Evolutionary conservation across 2,113 vertebrate species (phyloP).

Genomic region (Python bivittatus): DNA sequence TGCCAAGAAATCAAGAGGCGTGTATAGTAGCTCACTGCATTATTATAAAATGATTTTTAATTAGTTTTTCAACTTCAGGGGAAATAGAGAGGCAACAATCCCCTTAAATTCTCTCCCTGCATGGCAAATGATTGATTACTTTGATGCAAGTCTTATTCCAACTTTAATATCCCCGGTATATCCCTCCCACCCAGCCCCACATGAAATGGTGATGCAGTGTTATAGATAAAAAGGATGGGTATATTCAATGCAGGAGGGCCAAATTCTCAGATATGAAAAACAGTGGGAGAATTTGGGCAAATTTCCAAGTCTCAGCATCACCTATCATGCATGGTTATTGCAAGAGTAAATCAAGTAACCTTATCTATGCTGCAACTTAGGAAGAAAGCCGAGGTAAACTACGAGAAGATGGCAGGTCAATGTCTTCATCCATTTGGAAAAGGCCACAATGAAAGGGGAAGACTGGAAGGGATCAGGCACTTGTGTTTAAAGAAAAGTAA

Average conservation of each 20-base stretch:
- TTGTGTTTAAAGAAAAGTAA: no score
- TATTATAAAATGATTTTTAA: rapidly evolving
- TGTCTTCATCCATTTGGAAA: neutral
- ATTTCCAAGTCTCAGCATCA: neutral
- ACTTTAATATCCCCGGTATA: no score
- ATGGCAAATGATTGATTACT: neutral
- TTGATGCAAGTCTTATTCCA: neutral
- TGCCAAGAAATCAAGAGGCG: neutral
- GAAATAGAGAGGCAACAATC: rapidly evolving
- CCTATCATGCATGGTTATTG: neutral
- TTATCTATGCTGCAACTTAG: neutral
- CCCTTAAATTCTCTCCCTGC: rapidly evolving
- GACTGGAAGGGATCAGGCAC: no score
- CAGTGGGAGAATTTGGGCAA: neutral
- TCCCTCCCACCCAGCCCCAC: no score
- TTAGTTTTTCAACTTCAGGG: neutral
- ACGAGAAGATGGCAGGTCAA: no score
- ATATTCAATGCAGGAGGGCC: no score
- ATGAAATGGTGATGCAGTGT: no score
- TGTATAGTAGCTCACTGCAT: neutral
- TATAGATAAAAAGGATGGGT: no score
- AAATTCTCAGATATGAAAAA: neutral
- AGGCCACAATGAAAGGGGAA: no score
- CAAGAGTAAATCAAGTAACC: neutral
- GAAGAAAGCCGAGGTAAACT: neutral